A percentile compares a stretch with the other conserved stretches of the same genome.
Evolutionary conservation across 2,113 vertebrate species (phyloP).

Genomic region (Nycticebus coucang): DNA sequence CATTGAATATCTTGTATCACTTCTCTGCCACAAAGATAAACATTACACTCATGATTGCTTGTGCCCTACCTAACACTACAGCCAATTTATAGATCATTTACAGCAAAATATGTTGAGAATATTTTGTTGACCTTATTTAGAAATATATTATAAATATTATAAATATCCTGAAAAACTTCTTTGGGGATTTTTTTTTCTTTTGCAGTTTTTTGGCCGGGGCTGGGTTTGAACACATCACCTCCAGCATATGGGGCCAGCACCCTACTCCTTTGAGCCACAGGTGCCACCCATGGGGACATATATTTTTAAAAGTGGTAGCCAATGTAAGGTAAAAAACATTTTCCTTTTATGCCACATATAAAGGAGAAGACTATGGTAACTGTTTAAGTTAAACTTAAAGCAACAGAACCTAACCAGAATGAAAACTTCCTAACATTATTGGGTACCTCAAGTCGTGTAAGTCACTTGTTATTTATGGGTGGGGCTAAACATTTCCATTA

Average conservation of each 20-base stretch:
- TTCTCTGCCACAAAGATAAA: not conserved
- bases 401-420: not conserved
- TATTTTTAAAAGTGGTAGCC: not conserved
- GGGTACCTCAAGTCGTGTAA: not conserved
- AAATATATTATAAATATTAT: not conserved
- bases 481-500: not conserved
- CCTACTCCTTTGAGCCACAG: no score
- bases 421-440: not conserved
- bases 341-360: not conserved
- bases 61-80: not conserved
- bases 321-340: not conserved
- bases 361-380: not conserved
- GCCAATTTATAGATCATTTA: not conserved
- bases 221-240: no score
- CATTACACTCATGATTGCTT: not conserved
- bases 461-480: not conserved
- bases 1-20: not conserved
- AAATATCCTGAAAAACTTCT: not conserved
- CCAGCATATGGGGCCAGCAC: no score
- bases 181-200: no score
- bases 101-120: not conserved
- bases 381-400: not conserved
- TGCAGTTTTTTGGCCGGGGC: no score
- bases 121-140: slow-evolving; percentile 8
- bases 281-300: not conserved